These are phyloP conservation scores for Aphis gossypii DNA, from an alignment of 1,140 invertebrate species.

Conservation along the genomic window DNA sequence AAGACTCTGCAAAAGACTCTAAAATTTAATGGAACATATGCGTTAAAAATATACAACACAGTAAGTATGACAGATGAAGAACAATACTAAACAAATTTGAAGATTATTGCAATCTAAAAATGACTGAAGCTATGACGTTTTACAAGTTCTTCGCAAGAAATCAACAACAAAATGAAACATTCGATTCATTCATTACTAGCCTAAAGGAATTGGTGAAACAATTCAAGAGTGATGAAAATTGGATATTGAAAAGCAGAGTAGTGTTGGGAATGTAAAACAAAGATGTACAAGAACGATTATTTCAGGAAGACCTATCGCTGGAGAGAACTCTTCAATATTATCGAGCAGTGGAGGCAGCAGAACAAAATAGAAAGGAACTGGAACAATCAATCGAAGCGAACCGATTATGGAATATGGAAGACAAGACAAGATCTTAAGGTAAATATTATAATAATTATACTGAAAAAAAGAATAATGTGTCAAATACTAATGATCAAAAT, in stretches of 20 bases:
- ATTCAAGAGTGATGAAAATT: not conserved
- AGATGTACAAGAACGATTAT: not conserved
- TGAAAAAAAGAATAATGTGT: too few relatives aligned
- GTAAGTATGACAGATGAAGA: not conserved
- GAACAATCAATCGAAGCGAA: not conserved
- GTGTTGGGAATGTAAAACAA: not conserved
- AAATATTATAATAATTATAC: not conserved
- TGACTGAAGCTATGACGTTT: not conserved
- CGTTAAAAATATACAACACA: not conserved
- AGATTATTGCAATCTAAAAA: not conserved
- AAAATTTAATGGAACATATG: too few relatives aligned
- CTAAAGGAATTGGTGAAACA: conserved; percentile 3
- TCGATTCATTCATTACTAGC: not conserved
- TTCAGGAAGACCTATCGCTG: not conserved
- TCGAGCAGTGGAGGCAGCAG: not conserved
- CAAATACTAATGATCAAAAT: not conserved
- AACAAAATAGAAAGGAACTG: not conserved
- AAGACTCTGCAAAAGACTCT: too few relatives aligned
- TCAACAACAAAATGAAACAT: not conserved
- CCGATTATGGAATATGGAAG: not conserved
- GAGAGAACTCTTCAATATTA: not conserved
- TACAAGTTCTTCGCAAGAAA: not conserved
- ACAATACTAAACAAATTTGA: not conserved
- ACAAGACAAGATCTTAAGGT: not conserved
- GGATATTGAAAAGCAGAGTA: not conserved